phyloP scores from a whole-genome alignment of 2,888 invertebrate genomes.

The Coecobrya sp. region DNA sequence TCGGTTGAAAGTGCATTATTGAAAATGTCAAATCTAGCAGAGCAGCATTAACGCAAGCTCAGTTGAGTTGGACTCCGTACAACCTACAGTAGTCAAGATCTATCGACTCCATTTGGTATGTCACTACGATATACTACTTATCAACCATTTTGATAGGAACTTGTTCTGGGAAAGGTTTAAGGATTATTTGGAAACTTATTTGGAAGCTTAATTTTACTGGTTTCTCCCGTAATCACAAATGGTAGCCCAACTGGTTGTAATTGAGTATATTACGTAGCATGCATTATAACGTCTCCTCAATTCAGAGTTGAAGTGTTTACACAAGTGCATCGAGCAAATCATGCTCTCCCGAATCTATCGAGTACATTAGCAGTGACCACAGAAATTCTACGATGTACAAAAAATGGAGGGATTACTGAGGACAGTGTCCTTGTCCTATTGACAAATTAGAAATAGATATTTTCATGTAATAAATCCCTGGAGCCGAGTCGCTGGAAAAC shows the following conservation, averaged over 20 bases:
- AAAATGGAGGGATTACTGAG: slow-evolving; percentile 26
- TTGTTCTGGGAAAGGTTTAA: not conserved
- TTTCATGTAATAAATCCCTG: slow-evolving; percentile 38
- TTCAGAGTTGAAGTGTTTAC: too few relatives aligned
- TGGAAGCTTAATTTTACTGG: slow-evolving; percentile 13
- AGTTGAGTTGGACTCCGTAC: not conserved
- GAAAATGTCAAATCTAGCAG: slow-evolving; percentile 21
- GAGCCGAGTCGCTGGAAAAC: not conserved
- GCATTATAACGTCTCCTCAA: too few relatives aligned
- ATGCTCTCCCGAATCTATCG: not conserved
- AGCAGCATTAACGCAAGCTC: not conserved
- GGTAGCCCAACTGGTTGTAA: not conserved
- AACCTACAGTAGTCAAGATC: not conserved
- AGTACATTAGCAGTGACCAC: slow-evolving; percentile 3
- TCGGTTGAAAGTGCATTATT: slow-evolving; percentile 61
- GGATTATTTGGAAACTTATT: slow-evolving; percentile 3
- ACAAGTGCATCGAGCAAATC: too few relatives aligned
- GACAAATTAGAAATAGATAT: slow-evolving; percentile 35
- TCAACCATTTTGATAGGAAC: not conserved
- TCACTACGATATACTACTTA: slow-evolving; percentile 1
- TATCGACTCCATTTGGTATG: not conserved
- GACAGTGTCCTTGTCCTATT: slow-evolving; percentile 25
- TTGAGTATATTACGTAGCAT: not conserved
- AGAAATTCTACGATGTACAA: not conserved
- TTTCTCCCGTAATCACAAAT: not conserved